Evolutionary conservation across 2,797 vertebrate genomes (phyloP), one percentile per base, ranked within the genome.

Genomic region (Sebastes umbrosus): DNA sequence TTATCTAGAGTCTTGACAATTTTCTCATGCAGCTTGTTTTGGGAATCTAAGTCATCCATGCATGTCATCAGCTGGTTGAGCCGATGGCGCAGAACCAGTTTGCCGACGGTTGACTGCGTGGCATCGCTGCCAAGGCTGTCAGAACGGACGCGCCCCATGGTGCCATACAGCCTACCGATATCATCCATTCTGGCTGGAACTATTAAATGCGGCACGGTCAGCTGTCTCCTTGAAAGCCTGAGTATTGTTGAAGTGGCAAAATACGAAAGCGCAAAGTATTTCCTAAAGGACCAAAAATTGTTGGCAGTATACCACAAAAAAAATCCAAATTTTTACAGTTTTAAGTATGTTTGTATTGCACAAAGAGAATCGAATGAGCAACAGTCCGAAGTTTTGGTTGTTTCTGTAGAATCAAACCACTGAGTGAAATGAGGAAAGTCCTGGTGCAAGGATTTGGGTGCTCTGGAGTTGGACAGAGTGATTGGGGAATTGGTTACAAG

Each of bases 51-150:
- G 82, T 97, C 94, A 36, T 97, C 95, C 25, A 96, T 67, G 0
- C 94, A 96, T 13, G 95, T 94, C 87, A 95, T 94, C 0, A 96
- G 94, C 86, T 95, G 95, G 29, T 91, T 86, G 66, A 96, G 80
- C 3, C 89, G 95, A 6, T 97, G 96, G 2, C 95, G 93, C 80
- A 97, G 93, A 55, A 82, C 88, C 72, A 91, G 13, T 25, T 85
- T 94, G 75, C 93, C 90, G 8, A 88, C 82, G 2, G 91, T 84
- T 8, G 92, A 93, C 80, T 90, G 91, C 0, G 95, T 93, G 29
- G 89, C 89, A 0, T 93, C 76, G 54, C 94, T 96, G 90, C 92
- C 82, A 20, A 94, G 0, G 62, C 92, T 94, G 16, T 93, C 87
- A 0, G 94, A 96, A 14, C 95, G 92, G 36, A 77, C 71, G 20